Evolutionary conservation across 2,797 vertebrate species (phyloP), one percentile per base, ranked within the genome.

Genomic region (Etheostoma nigrum): DNA sequence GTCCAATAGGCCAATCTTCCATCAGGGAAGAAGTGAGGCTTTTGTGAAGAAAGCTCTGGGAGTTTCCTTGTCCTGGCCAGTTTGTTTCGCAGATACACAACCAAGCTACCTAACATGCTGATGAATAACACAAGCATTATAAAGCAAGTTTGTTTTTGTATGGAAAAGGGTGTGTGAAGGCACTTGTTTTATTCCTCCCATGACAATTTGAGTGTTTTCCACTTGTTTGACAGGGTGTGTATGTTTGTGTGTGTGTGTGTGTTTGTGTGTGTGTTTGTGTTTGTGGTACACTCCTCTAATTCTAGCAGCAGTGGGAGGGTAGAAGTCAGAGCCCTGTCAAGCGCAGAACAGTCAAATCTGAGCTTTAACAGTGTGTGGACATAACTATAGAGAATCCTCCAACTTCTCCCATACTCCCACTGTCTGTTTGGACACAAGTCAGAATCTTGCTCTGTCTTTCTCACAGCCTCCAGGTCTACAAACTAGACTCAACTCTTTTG

Each of bases 41-140:
- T 84, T 78, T 80, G 82, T 84, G 82, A 90, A 86, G 80, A 83
- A 88, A 88, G 87, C 88, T 85, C 66, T 82, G 84, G 83, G 89
- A 90, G 69, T 91, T 90, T 83, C 84, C 80, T 89, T 89, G 88
- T 91, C 86, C 87, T 78, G 71, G 80, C 36, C 92, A 89, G 87
- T 93, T 94, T 93, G 90, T 94, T 91, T 92, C 79, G 81, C 70
- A 83, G 83, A 91, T 81, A 84, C 86, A 92, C 86, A 89, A 75
- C 74, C 86, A 74, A 72, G 83, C 89, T 93, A 85, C 84, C 83
- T 89, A 88, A 92, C 86, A 88, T 84, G 86, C 85, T 90, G 90
- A 91, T 91, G 88, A 89, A 91, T 88, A 89, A 89, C 78, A 88
- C 85, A 85, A 85, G 40, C 79, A 69, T 48, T 70, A 67, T 63